Evolutionary conservation across 2,797 vertebrate species (phyloP).

Genomic region (Enteromius thamalakanensis): DNA sequence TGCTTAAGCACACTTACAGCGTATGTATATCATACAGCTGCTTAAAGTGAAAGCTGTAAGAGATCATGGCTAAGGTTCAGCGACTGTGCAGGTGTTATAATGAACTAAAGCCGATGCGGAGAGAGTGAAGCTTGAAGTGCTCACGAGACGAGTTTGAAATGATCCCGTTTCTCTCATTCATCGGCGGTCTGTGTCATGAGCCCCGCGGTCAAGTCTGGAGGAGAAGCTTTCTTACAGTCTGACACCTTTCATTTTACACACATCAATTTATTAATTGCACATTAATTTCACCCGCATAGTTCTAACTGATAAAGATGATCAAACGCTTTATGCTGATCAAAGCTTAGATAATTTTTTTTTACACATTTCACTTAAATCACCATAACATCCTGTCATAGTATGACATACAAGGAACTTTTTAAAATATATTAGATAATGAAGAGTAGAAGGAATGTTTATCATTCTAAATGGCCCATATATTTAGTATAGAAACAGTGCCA

Average conservation of each 20-base stretch:
- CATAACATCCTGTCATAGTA: neutral
- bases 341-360: neutral
- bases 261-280: neutral
- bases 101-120: conserved; percentile 38
- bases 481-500: conserved; percentile 29
- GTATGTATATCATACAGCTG: neutral
- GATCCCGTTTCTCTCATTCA: conserved; percentile 56
- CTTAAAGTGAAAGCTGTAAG: conserved; percentile 3
- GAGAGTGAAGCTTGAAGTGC: conserved; percentile 45
- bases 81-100: conserved; percentile 52
- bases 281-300: neutral
- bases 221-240: neutral
- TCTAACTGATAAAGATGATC: neutral
- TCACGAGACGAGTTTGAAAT: conserved; percentile 55
- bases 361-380: neutral
- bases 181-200: conserved; percentile 43
- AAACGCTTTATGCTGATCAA: neutral
- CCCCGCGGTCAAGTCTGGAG: conserved; percentile 10
- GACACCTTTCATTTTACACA: neutral
- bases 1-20: neutral
- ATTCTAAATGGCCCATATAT: neutral
- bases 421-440: neutral
- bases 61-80: neutral
- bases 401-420: neutral
- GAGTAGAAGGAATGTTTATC: neutral